Base-by-base conservation (phyloP, 2,113 vertebrate genomes). In the Nyctereutes procyonoides region DNA sequence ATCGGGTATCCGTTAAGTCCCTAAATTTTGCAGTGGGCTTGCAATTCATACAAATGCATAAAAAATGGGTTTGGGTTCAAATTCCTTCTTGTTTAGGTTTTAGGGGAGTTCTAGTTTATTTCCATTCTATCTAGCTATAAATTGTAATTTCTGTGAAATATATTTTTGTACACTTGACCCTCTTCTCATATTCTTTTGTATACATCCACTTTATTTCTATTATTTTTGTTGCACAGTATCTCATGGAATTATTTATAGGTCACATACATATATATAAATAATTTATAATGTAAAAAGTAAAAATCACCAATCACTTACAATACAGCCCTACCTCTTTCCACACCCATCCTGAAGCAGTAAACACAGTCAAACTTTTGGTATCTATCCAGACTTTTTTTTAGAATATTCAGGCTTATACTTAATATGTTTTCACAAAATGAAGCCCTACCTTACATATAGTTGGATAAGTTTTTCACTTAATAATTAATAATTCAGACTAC, bases 41-140 rank as follows among this genome's bases (percentile, higher is more conserved):
- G 32, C 22, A 76, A 1, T 60, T 96, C 56, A 92, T 32, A 89
- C 22, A 86, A 62, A 51, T 76, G 10, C 24, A 74, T 92, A 74
- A 93, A 88, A 93, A 65, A 35, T 69, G 43, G 74, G 65, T 55
- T 85, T 32, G 58, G 8, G 9, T 81, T 95, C 73, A 81, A 79
- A 89, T 92, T 74, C 32, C 51, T 87, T 91, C 82, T 89, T 65
- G 28, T 92, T 81, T 81, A 95, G 63, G 73, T 76, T 95, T 81
- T 96, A n/a, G 63, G n/a, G 28, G 73, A n/a, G 24, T 88, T 24
- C 67, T 19, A 80, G 30, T 96, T 92, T 73, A 92, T 85, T 84
- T 94, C 19, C 80, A 58, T 86, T 93, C 48, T 80, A 62, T 19
- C 58, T 71, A 86, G 13, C 51, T 80, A 74, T 95, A 76, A 77